Conservation (phyloP, 2,113 vertebrate species). For the Hiodon tergisus region DNA sequence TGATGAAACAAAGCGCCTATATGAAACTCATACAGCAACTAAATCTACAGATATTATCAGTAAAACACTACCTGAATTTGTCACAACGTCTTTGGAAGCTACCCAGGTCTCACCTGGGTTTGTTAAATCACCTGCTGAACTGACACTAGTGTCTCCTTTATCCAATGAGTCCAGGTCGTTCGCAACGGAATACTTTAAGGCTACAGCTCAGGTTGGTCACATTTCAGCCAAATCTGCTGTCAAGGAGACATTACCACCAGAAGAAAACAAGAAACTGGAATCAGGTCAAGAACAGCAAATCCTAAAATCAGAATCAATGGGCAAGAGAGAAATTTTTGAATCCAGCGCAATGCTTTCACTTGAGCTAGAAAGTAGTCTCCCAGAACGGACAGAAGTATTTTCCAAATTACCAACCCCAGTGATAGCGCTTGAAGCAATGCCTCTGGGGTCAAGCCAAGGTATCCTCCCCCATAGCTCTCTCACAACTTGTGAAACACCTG, state of each 20-base stretch:
- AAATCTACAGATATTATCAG: slow-evolving; percentile 18
- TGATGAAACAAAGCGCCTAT: background rate
- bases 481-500: too few relatives aligned
- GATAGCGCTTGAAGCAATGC: background rate
- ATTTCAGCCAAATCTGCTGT: background rate
- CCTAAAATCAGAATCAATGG: too few relatives aligned
- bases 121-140: slow-evolving; percentile 16
- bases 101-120: slow-evolving; percentile 20
- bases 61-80: slow-evolving; percentile 32
- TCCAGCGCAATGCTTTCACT: background rate
- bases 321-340: background rate
- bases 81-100: background rate
- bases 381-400: background rate
- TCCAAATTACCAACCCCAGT: background rate
- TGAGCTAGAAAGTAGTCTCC: background rate
- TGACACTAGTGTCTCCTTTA: slow-evolving; percentile 37
- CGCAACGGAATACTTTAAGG: background rate
- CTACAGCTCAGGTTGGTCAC: background rate
- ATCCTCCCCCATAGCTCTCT: background rate
- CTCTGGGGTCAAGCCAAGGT: background rate
- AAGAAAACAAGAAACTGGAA: slow-evolving; percentile 7
- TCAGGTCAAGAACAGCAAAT: too few relatives aligned
- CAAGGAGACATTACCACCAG: background rate
- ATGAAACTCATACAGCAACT: background rate
- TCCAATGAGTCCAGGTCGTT: slow-evolving; percentile 22